These are phyloP conservation scores for Sebastiscus tertius DNA, from an alignment of 2,797 vertebrate genomes.

Conservation along the genomic window DNA sequence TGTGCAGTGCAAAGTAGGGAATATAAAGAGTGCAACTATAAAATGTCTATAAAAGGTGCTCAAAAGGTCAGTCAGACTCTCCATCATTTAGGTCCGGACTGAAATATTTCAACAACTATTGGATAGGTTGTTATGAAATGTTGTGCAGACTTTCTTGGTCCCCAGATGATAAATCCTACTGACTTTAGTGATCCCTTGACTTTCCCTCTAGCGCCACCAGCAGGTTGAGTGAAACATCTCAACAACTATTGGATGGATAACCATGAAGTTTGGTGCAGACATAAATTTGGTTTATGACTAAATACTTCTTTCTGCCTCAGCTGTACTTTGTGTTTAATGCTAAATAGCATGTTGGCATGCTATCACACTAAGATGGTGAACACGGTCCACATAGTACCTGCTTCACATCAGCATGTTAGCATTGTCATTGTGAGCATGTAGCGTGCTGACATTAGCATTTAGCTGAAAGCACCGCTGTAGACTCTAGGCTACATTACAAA, in stretches of 20 bases:
- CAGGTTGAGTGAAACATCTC: background rate
- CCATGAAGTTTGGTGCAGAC: background rate
- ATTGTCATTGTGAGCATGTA: background rate
- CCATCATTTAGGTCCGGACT: background rate
- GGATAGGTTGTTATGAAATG: background rate
- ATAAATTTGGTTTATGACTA: background rate
- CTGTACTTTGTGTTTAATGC: background rate
- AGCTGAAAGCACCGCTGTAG: background rate
- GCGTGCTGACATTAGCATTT: background rate
- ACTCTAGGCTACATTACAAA: background rate
- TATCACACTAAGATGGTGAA: background rate
- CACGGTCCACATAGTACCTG: background rate
- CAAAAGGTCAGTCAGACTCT: background rate
- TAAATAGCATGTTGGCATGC: background rate
- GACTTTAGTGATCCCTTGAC: background rate
- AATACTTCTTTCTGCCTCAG: background rate
- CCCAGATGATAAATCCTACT: accelerated
- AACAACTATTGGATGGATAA: background rate
- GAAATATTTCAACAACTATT: background rate
- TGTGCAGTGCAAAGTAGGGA: background rate
- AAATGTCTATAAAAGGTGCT: background rate
- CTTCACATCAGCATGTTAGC: background rate
- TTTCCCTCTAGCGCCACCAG: background rate
- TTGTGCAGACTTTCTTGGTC: background rate
- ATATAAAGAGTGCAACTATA: background rate